Base-by-base conservation (phyloP, 2,888 invertebrate genomes). In the Xiphydria camelus region DNA sequence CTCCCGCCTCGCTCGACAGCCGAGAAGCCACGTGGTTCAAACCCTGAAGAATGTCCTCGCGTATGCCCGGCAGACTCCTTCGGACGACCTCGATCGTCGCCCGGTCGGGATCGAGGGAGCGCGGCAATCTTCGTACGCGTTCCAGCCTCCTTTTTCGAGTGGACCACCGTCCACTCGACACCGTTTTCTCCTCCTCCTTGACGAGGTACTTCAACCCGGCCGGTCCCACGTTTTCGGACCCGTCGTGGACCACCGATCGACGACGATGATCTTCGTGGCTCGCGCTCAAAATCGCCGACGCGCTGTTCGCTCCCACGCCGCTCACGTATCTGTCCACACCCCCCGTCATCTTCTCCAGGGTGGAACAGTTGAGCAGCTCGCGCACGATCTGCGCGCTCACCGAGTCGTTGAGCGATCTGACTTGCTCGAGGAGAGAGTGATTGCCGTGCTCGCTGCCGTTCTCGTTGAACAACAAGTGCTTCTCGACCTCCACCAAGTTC, bases 401-500 rank as follows among this genome's bases (percentile, higher is more conserved):
- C 9, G 58, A 50, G 7, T 60, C 48, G 15, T 63, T 61, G 20
- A 62, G 36, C 1, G 49, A 39, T 37, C 46, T 52, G 9, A 63
- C 15, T 22, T 55, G 49, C 32, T 46, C 35, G 3, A 57, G 4
- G 9, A 63, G 36, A 23, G 53, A 45, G n/a, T 45, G 19, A 23
- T 61, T 49, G 4, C 39, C 38, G 37, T 39, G 18, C 2, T 53
- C 42, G 1, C 35, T 21, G 5, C 49, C 37, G 14, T 37, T 42
- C 43, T 53, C 61, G 23, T 55, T 20, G 21, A 63, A 33, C 4
- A 51, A 33, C 29, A 63, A 19, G 15, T 58, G 48, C 20, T 57
- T 57, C 7, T 62, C 59, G 2, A 63, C 35, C 22, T 59, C 53
- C 3, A 55, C 51, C 17, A 63, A 25, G 17, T 52, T 51, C 10